Evolutionary conservation across 2,113 vertebrate species (phyloP), one percentile per base, ranked within the genome.

Genomic region (Sander lucioperca): DNA sequence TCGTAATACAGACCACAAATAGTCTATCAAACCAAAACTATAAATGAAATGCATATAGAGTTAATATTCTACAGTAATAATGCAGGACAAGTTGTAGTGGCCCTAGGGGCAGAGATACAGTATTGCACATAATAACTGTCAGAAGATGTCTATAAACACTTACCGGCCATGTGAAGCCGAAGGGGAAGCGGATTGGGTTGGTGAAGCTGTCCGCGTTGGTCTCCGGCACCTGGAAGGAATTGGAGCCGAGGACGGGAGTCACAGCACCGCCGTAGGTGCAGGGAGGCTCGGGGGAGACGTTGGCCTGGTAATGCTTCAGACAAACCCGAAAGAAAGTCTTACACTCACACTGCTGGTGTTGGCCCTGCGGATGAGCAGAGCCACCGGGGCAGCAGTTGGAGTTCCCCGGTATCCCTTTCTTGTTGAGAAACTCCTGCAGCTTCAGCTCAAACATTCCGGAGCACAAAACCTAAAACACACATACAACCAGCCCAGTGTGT

Each of bases 111-210:
- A 25, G 5, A 27, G 27, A 59, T 30, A 27, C 33, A 12, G 3
- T 30, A 53, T 16, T 16, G 39, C 8, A 59, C 45, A 50, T 39
- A 11, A 16, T 18, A 58, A 23, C 11, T 21, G 3, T 43, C 18
- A 23, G n/a, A 11, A 30, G 14, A 47, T 56, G 54, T 18, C 14
- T 36, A n/a, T 15, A 21, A 21, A 59, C 68, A 95, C 97, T 98
- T 94, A 99, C 98, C 88, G 98, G 98, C 98, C 98, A 99, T 65
- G 98, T 99, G 96, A 99, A 99, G 77, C 96, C 97, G 58, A 99
- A 97, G 43, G 96, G 93, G 87, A 99, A 99, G 75, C 94, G 96
- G 80, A 99, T 96, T 36, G 98, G 98, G 88, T 99, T 99, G 93
- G 94, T 97, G 93, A 99, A 99, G 14, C 94, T 95, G 82, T 98